Evolutionary conservation across 2,113 vertebrate genomes (phyloP).

Genomic region (Nicator chloris): DNA sequence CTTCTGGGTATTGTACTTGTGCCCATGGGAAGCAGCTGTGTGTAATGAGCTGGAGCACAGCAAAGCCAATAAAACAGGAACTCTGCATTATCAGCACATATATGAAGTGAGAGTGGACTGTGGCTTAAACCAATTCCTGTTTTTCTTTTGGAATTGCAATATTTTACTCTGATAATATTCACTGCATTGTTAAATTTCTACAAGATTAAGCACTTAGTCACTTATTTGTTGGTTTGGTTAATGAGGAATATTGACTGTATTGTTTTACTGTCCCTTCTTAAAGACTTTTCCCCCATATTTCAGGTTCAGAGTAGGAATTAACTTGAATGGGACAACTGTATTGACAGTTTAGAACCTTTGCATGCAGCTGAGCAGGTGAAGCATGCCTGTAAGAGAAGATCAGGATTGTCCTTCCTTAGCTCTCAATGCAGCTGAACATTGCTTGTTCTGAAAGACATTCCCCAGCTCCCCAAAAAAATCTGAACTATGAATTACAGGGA

Average conservation of each 20-base stretch:
- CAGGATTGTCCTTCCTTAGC: not conserved
- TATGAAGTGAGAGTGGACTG: not conserved
- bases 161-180: not conserved
- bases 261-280: not conserved
- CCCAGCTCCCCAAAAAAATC: not conserved
- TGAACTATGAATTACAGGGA: not conserved
- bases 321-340: not conserved
- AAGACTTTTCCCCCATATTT: not conserved
- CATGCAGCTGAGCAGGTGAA: not conserved
- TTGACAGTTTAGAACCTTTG: not conserved
- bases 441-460: not conserved
- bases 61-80: not conserved
- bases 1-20: not conserved
- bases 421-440: not conserved
- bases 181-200: not conserved
- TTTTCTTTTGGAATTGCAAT: not conserved
- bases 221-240: not conserved
- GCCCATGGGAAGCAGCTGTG: not conserved
- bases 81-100: not conserved
- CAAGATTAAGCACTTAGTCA: not conserved
- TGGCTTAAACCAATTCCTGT: not conserved
- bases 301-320: not conserved
- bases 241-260: not conserved
- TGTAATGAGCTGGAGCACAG: not conserved
- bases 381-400: not conserved